A percentile compares a stretch with the other conserved stretches of the same genome.
Evolutionary conservation across 2,113 vertebrate genomes (phyloP).

Genomic region (Melanostigma gelatinosum): DNA sequence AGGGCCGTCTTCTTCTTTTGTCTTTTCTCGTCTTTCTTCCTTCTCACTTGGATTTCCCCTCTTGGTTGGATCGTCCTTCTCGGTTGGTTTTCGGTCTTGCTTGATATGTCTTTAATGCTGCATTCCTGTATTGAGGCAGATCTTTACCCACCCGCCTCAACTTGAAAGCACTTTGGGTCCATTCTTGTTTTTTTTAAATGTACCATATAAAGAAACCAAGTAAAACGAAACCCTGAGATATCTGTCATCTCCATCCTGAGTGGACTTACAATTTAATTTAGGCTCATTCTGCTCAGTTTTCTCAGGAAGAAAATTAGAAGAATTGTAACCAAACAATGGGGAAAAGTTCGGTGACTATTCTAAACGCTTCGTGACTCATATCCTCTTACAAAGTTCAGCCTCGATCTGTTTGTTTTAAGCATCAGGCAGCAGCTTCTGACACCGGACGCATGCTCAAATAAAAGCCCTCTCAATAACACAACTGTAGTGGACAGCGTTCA

Average conservation of each 20-base stretch:
- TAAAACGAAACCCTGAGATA: neutral
- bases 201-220: too few relatives aligned
- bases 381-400: constrained; percentile 39
- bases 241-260: constrained; percentile 32
- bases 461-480: constrained; percentile 9
- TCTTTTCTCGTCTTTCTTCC: too few relatives aligned
- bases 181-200: too few relatives aligned
- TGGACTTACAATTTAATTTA: neutral
- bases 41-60: too few relatives aligned
- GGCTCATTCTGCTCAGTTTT: constrained; percentile 11
- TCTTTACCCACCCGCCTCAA: too few relatives aligned
- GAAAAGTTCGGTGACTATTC: constrained; percentile 17
- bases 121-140: too few relatives aligned
- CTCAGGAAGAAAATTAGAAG: constrained; percentile 20
- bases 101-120: neutral
- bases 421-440: constrained; percentile 23
- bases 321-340: constrained; percentile 37
- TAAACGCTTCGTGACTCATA: constrained; percentile 36
- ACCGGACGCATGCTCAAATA: constrained; percentile 12
- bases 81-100: too few relatives aligned
- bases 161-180: too few relatives aligned
- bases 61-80: too few relatives aligned
- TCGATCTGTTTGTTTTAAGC: constrained; percentile 50
- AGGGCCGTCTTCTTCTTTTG: too few relatives aligned
- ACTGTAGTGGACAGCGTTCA: neutral